Percentiles rank a stretch among this genome's conserved stretches.
phyloP scores from a whole-genome alignment of 2,888 invertebrate genomes.

The Hymenopus coronatus region DNA sequence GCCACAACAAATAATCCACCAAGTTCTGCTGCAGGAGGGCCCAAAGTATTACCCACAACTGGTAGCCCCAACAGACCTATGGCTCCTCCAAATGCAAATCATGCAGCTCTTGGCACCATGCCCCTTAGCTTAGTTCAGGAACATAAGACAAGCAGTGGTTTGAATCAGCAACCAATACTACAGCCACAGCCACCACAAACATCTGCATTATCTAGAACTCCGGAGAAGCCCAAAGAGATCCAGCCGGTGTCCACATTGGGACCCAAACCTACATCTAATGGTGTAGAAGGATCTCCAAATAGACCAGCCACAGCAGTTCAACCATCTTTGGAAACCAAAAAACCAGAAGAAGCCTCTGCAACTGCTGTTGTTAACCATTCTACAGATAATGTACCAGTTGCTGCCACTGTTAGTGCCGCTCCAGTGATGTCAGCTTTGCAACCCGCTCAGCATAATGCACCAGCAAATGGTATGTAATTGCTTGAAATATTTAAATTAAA shows the following conservation, averaged over 20 bases:
- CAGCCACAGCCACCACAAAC: neutral
- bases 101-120: conserved; percentile 35
- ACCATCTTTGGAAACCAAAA: conserved; percentile 16
- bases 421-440: neutral
- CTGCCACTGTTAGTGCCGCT: neutral
- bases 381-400: conserved; percentile 8
- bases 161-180: conserved; percentile 39
- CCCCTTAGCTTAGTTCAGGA: conserved; percentile 47
- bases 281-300: conserved; percentile 31
- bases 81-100: conserved; percentile 37
- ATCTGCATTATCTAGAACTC: conserved; percentile 14
- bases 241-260: neutral
- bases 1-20: conserved; percentile 36
- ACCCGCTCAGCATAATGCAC: neutral
- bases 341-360: conserved; percentile 21
- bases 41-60: conserved; percentile 42
- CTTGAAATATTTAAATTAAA: neutral
- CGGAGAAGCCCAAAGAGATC: conserved; percentile 28
- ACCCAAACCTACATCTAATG: conserved; percentile 33
- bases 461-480: neutral
- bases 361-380: conserved; percentile 26
- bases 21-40: conserved; percentile 39
- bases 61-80: conserved; percentile 45
- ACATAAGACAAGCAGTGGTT: conserved; percentile 42
- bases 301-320: neutral